Percentiles rank a stretch among this genome's conserved stretches.
Evolutionary conservation across 2,797 vertebrate species (phyloP).

Genomic region (Allobates femoralis): DNA sequence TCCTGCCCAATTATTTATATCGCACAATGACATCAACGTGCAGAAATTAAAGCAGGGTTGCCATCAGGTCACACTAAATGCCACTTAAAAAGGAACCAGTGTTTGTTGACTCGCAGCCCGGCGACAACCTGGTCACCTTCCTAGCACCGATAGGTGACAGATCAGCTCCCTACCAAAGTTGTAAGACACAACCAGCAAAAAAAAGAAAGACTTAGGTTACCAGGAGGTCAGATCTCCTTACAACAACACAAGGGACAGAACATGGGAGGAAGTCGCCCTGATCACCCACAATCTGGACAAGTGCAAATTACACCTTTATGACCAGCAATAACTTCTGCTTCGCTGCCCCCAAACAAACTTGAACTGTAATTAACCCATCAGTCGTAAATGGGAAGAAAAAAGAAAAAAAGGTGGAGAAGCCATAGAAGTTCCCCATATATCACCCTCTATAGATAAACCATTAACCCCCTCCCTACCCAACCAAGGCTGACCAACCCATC

Average conservation of each 20-base stretch:
- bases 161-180: background rate
- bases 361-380: slow-evolving; percentile 39
- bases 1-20: slow-evolving; percentile 9
- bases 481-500: background rate
- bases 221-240: slow-evolving; percentile 11
- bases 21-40: slow-evolving; percentile 8
- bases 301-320: slow-evolving; percentile 42
- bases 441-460: background rate
- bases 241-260: background rate
- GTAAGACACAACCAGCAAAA: background rate
- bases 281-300: slow-evolving; percentile 25
- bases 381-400: background rate
- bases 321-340: slow-evolving; percentile 30
- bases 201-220: slow-evolving; percentile 19
- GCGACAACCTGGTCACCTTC: background rate
- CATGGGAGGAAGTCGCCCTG: background rate
- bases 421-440: background rate
- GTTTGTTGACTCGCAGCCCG: background rate
- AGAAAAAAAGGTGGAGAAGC: background rate
- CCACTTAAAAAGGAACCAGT: background rate
- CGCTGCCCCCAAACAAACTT: slow-evolving; percentile 50
- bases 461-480: background rate
- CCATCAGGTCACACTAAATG: slow-evolving; percentile 46
- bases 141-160: slow-evolving; percentile 19
- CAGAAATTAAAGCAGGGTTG: background rate